Conservation (phyloP, 2,113 vertebrate species). For the Alaudala cheleensis region DNA sequence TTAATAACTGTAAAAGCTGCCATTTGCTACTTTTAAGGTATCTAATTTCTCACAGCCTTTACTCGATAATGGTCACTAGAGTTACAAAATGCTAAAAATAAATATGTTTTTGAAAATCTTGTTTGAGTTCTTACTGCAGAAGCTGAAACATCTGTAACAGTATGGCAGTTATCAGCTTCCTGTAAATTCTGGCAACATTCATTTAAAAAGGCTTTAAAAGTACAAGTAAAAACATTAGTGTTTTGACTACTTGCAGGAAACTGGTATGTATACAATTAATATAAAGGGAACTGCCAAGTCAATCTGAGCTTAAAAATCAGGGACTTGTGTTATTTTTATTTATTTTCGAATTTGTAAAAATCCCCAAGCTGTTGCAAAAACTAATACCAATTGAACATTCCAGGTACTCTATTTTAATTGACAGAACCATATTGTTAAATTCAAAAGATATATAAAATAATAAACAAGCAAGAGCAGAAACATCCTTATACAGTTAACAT, state of each 20-base stretch:
- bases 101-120: neutral
- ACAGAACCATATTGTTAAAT: neutral
- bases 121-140: neutral
- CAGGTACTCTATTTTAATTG: constrained; percentile 30
- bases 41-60: constrained; percentile 38
- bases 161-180: neutral
- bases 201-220: constrained; percentile 11
- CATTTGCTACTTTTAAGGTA: constrained; percentile 63
- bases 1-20: constrained; percentile 59
- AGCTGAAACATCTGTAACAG: constrained; percentile 49
- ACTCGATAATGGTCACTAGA: constrained; percentile 36
- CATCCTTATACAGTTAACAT: neutral
- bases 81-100: constrained; percentile 59
- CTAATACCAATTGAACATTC: neutral
- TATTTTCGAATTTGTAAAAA: neutral
- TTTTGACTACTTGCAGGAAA: constrained; percentile 43
- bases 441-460: neutral
- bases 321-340: neutral
- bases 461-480: neutral
- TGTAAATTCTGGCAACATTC: neutral
- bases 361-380: neutral
- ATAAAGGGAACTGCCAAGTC: constrained; percentile 35
- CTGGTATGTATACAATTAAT: constrained; percentile 26
- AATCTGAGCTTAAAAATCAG: neutral
- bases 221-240: constrained; percentile 21